phyloP scores from a whole-genome alignment of 2,113 vertebrate species.

The Microtus richardsoni region DNA sequence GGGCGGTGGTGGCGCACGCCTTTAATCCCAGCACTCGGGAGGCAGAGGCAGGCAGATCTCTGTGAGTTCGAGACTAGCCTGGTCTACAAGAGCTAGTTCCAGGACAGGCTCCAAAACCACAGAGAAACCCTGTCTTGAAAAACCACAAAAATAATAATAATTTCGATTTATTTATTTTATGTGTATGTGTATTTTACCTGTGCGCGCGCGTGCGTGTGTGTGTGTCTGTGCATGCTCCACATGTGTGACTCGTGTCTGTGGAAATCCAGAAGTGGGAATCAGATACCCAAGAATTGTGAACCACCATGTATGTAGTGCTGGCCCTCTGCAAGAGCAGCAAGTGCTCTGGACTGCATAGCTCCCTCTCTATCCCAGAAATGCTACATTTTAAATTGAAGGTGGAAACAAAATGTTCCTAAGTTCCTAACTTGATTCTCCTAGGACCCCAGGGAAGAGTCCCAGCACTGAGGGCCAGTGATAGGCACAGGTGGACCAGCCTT shows the following conservation, averaged over 20 bases:
- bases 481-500: neutral
- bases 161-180: neutral
- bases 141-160: neutral
- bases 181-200: neutral
- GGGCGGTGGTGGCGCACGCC: no score
- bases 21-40: no score
- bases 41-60: no score
- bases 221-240: neutral
- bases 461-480: fast-evolving
- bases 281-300: neutral
- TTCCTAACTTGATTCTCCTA: neutral
- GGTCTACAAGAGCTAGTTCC: no score
- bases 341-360: neutral
- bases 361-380: neutral
- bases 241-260: neutral
- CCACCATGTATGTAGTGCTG: neutral
- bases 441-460: neutral
- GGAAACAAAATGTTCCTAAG: neutral
- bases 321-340: neutral
- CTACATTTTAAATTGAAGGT: neutral
- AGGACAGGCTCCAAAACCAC: no score
- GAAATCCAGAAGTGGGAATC: neutral
- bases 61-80: no score
- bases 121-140: no score
- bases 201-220: no score